Base-by-base conservation (phyloP, 53 echinoderm and acorn worm genomes). In the Arbacia lixula region DNA sequence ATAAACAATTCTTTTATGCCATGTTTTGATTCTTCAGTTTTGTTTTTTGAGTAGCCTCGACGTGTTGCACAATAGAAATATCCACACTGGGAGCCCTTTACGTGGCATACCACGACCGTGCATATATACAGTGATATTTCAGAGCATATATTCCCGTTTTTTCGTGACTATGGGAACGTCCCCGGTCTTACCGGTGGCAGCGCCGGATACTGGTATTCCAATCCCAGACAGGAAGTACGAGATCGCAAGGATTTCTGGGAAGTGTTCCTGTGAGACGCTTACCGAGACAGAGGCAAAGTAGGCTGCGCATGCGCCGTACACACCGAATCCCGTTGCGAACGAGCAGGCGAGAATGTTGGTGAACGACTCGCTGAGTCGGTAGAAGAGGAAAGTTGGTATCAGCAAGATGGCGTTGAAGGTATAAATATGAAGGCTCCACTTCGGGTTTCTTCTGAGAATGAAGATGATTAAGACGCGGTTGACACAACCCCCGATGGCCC, bases 181-280 rank as follows among this genome's bases (percentile, higher is more conserved):
- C n/a, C n/a, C n/a, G 49, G 28, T 71, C 71, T 43, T 28, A 78
- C 78, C 78, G 36, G 78, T 37, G 12, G 60, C 4, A 58, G 38
- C 22, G 16, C 78, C 78, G 6, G 78, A 40, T 28, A 38, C 28
- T 1, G 38, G 3, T 12, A 40, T 37, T 28, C 78, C 78, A 78
- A 78, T 60, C 12, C 78, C 78, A 57, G 58, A 58, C 6, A 78
- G 36, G 78, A 57, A 78, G 27, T 36, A 78, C 12, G 78, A 78
- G 21, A 78, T 36, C 3, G 78, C 78, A 5, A 78, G 34, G 11
- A 78, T 78, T 2, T 40, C 78, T 12, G 78, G 60, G 40, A 78
- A 78, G 41, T 78, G 34, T 24, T 0, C 60, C 27, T 60, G 24
- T 1, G 78, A 78, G 24, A 78, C 60, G 11, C 38, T 58, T 5